These are phyloP conservation scores for Leucopsar rothschildi DNA, from an alignment of 2,113 vertebrate genomes.

Conservation along the genomic window DNA sequence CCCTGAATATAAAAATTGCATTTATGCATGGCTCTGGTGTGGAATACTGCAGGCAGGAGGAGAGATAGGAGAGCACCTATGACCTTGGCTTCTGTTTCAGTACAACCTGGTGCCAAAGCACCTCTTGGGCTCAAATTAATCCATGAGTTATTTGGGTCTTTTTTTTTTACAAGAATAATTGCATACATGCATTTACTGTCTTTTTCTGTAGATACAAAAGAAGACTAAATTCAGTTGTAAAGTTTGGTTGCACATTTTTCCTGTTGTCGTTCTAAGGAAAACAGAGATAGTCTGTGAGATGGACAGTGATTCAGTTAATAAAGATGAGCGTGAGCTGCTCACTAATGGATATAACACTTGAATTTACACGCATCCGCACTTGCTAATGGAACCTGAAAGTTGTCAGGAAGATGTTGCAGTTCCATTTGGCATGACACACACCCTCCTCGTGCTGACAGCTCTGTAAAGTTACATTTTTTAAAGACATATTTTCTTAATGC, in stretches of 20 bases:
- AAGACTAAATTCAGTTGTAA: not conserved
- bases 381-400: constrained; percentile 11
- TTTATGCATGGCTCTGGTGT: not conserved
- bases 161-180: not conserved
- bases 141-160: fast-evolving
- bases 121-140: not conserved
- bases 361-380: not conserved
- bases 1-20: not conserved
- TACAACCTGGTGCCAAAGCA: not conserved
- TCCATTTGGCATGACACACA: not conserved
- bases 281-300: not conserved
- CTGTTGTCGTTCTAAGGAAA: not conserved
- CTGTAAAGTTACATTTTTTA: not conserved
- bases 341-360: constrained; percentile 37
- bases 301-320: not conserved
- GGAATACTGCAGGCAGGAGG: not conserved
- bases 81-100: not conserved
- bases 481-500: constrained; percentile 48
- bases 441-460: constrained; percentile 5
- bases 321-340: not conserved
- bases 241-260: constrained; percentile 1
- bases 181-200: not conserved
- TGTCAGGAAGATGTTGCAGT: not conserved
- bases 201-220: not conserved
- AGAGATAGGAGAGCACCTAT: not conserved